Evolutionary conservation across 2,888 invertebrate species (phyloP), one percentile per base, ranked within the genome.

Genomic region (Amitus sp.): DNA sequence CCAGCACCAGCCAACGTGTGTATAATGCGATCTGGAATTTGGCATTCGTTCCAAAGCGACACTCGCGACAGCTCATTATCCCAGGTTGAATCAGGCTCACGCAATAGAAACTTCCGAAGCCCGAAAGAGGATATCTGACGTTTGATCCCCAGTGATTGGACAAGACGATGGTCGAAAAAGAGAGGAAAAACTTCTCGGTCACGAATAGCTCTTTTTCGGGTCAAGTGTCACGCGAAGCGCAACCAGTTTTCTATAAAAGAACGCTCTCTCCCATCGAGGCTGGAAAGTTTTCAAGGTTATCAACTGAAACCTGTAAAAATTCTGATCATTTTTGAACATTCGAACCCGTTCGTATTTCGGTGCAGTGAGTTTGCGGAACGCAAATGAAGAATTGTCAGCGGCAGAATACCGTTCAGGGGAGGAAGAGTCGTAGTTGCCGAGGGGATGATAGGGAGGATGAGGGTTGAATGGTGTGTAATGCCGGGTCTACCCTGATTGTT

Each of bases 311-410:
- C 23, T 3, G 4, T 3, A 5, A 23, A 7, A 23, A 5, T 23
- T 23, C 64, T 62, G 51, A 67, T 58, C 37, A 40, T 48, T 52
- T 65, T 64, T 63, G 40, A 54, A 15, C 17, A 33, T 47, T 63
- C 42, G 58, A 49, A 55, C 50, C 48, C 49, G 33, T 66, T 54
- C 54, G 57, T 60, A 54, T 60, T 51, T 49, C 27, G 48, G 37
- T 47, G 63, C 59, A 64, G 50, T 47, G 65, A 78, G 74, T 79
- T 79, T 77, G 76, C 73, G 71, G 75, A 73, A 79, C 76, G 77
- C 79, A 80, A 80, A 81, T 80, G 81, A 81, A 80, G 81, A 81
- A 81, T 81, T 80, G 80, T 80, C 77, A 78, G 78, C 75, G n/a
- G n/a, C n/a, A 73, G 74, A 80, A 79, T 77, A 73, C 72, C 74